Percentiles rank a stretch among this genome's conserved stretches.
These are phyloP conservation scores for Myotis lucifugus DNA, from an alignment of 2,113 vertebrate species.

Conservation along the genomic window DNA sequence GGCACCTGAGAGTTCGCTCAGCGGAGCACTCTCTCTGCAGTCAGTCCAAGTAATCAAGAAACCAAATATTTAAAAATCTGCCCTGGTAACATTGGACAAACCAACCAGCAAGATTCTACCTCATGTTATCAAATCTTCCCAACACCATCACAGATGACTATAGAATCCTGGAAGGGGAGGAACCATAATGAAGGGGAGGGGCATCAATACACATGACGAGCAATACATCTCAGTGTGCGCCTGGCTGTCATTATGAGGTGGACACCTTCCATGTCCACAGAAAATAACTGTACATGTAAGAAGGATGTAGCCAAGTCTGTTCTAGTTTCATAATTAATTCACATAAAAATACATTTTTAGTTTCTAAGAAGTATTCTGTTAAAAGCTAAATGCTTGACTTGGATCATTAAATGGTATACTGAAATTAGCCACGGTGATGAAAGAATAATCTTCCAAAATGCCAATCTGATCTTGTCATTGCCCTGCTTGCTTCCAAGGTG, in stretches of 20 bases:
- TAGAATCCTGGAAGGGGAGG: neutral
- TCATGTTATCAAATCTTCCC: neutral
- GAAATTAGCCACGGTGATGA: neutral
- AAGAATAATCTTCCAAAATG: neutral
- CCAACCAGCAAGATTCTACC: neutral
- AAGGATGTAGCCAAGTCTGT: neutral
- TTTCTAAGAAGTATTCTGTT: neutral
- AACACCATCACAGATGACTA: neutral
- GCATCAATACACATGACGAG: neutral
- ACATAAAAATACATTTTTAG: neutral
- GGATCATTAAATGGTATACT: neutral
- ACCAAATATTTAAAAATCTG: neutral
- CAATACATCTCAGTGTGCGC: neutral
- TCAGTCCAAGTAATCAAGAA: neutral
- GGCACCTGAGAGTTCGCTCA: neutral
- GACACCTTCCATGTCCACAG: neutral
- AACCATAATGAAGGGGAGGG: neutral
- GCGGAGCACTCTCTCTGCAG: neutral
- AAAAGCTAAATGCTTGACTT: neutral
- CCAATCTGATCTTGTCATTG: neutral
- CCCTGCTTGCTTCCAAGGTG: neutral
- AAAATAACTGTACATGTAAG: neutral
- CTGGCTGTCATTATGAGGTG: neutral
- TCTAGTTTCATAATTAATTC: neutral
- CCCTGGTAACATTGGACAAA: neutral